Percentiles rank a stretch among this genome's conserved stretches.
phyloP scores from a whole-genome alignment of 2,797 vertebrate genomes.

The Acanthopagrus latus region DNA sequence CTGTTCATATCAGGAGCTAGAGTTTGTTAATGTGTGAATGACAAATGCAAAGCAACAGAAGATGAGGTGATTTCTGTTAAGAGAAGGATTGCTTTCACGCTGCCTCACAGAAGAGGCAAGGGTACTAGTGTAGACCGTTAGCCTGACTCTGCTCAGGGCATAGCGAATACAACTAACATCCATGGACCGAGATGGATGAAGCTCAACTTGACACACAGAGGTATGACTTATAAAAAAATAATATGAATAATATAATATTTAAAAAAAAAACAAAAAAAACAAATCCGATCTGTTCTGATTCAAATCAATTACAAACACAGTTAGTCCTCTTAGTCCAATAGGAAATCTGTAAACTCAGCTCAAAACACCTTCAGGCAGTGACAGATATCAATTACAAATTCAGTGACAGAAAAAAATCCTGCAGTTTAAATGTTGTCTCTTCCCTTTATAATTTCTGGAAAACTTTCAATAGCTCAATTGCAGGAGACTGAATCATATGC shows the following conservation, averaged over 20 bases:
- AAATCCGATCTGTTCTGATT: too few species aligned
- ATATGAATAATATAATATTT: too few species aligned
- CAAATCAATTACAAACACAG: too few species aligned
- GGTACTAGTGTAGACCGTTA: background rate
- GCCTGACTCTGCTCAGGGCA: background rate
- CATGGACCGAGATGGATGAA: background rate
- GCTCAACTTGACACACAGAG: background rate
- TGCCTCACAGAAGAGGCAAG: background rate
- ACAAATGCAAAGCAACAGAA: conserved; percentile 16
- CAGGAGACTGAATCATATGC: background rate
- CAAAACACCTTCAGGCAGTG: background rate
- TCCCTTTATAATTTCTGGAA: conserved; percentile 20
- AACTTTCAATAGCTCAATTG: conserved; percentile 19
- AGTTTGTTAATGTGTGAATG: conserved; percentile 1
- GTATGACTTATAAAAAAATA: background rate
- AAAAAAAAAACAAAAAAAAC: too few species aligned
- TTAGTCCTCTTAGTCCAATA: background rate
- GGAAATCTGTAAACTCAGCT: conserved; percentile 19
- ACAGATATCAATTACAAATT: background rate
- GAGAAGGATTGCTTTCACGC: background rate
- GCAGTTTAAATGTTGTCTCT: background rate
- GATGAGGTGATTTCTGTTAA: background rate
- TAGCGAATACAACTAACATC: background rate
- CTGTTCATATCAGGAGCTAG: background rate
- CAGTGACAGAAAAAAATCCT: background rate